Evolutionary conservation across 64 coral and sea anemone species (phyloP).

Genomic region (Pocillopora damicornis): DNA sequence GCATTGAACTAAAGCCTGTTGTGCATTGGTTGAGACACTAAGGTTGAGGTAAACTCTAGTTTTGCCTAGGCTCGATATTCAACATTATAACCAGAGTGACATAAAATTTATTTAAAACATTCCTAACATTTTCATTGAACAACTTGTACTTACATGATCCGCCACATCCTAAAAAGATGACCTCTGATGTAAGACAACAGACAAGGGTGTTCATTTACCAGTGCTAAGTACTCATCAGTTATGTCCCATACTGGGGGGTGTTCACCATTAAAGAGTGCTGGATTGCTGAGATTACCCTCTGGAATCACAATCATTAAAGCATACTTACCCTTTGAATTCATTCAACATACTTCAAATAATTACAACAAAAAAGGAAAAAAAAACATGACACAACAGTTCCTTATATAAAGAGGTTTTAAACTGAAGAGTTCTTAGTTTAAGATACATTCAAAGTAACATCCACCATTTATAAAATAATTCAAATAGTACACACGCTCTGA

Average conservation of each 20-base stretch:
- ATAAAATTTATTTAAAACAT: not conserved
- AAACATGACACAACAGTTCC: not conserved
- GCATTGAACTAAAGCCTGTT: too few species aligned
- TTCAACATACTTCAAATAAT: not conserved
- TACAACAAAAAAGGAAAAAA: not conserved
- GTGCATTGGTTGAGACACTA: too few species aligned
- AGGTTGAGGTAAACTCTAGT: too few species aligned
- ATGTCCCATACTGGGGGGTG: conserved; percentile 92
- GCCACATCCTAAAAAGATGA: conserved; percentile 89
- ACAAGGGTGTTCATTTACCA: conserved; percentile 79
- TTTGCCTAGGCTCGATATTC: too few species aligned
- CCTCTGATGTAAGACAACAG: conserved; percentile 83
- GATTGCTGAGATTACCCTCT: conserved; percentile 93
- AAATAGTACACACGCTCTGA: too few species aligned
- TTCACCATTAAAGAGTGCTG: conserved; percentile 82
- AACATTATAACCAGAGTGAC: too few species aligned
- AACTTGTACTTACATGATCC: conserved; percentile 57
- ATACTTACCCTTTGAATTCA: not conserved
- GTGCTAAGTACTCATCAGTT: conserved; percentile 75
- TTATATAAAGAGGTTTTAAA: not conserved
- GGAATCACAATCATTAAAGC: not conserved
- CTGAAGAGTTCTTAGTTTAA: too few species aligned
- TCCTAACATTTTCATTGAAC: not conserved
- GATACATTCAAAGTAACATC: too few species aligned
- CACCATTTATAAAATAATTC: too few species aligned